Conservation (phyloP, 1,140 invertebrate genomes). For the Hesperophylax magnus region DNA sequence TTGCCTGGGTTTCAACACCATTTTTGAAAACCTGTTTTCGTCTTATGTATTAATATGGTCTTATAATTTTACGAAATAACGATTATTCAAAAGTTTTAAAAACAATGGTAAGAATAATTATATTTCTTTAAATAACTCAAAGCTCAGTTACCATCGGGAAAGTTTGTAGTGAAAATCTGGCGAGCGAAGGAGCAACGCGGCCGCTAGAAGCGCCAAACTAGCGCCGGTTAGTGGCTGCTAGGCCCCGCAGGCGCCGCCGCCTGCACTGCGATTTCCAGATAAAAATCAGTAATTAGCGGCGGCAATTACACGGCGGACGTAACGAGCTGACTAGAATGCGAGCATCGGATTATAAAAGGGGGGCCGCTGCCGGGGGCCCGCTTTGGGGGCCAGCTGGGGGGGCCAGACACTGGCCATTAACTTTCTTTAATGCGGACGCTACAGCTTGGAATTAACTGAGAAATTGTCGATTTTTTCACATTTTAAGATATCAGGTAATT, state of each 20-base stretch:
- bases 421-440: constrained; percentile 20
- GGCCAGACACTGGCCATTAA: constrained; percentile 30
- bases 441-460: neutral
- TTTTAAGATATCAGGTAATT: neutral
- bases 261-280: constrained; percentile 47
- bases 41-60: too few species aligned
- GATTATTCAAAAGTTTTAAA: too few species aligned
- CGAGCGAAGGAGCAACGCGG: neutral
- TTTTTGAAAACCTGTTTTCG: too few species aligned
- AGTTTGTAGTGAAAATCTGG: constrained; percentile 1
- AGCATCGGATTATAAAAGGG: constrained; percentile 53
- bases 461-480: neutral
- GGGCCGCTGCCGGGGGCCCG: neutral
- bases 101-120: too few species aligned
- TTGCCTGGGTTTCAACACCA: too few species aligned
- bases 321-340: constrained; percentile 58
- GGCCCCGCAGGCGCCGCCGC: neutral
- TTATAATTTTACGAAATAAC: too few species aligned
- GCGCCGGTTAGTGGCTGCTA: neutral
- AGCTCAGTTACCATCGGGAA: neutral
- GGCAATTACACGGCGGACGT: constrained; percentile 56
- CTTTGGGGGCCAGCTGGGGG: neutral
- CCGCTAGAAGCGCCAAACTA: neutral
- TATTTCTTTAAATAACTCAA: neutral
- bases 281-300: constrained; percentile 58